Evolutionary conservation across 2,797 vertebrate genomes (phyloP), one percentile per base, ranked within the genome.

Genomic region (Centroberyx gerrardi): DNA sequence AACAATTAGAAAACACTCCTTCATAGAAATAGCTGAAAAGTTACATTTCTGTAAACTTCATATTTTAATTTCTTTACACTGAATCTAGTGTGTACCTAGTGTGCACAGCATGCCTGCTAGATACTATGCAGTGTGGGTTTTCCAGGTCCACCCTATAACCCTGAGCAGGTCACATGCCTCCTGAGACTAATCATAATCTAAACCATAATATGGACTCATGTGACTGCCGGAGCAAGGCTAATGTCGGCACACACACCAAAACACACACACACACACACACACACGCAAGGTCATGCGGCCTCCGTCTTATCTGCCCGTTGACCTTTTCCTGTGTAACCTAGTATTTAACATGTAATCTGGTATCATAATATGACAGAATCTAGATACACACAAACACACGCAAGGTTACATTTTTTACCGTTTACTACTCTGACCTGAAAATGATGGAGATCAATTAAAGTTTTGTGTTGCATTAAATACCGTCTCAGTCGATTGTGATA

Each of bases 141-240:
- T 65, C 40, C 18, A 49, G 18, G 48, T 17, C 54, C 54, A 42
- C 27, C 17, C 29, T 38, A 2, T 56, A 68, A 73, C 71, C 56
- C 72, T 67, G 29, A 78, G 59, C 12, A 42, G 67, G 83, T 86
- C 91, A 88, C 89, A 88, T 85, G 86, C 29, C 44, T 67, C 75
- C 69, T 61, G 14, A 77, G 59, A 81, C 82, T 74, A 63, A 83
- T 82, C 62, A 80, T 67, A 84, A 88, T 78, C 75, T 73, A 80
- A 86, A 78, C 67, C 78, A 81, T 82, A 76, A 81, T 54, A 73
- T 76, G 80, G 63, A 68, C 78, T 84, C 87, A 83, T 89, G 89
- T 91, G 89, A 92, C 81, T 59, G 53, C 40, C 31, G 9, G 53
- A 79, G 54, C 42, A 71, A 63, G 53, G 66, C 69, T 49, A 33